phyloP scores from a whole-genome alignment of 35 echinoderm and acorn worm genomes.

The Heliocidaris erythrogramma region DNA sequence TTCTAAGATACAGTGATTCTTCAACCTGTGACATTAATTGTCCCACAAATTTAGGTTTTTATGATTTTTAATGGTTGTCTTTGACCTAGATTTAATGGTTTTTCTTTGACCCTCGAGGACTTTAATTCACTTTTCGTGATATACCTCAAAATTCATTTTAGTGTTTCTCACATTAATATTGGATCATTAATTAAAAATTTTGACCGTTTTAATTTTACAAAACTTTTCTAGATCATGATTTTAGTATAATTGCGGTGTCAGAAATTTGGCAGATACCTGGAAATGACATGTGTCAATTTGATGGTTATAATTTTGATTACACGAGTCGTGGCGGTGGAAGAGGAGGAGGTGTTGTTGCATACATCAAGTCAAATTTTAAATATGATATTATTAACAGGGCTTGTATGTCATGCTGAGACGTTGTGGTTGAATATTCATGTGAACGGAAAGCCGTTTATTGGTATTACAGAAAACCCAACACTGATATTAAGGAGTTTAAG shows the following conservation, averaged over 20 bases:
- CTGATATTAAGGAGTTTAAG: background rate
- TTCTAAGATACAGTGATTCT: too few species aligned
- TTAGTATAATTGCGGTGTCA: constrained; percentile 17
- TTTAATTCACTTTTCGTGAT: too few species aligned
- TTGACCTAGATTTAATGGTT: too few species aligned
- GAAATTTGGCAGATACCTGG: constrained; percentile 19
- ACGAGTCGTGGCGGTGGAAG: background rate
- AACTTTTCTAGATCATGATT: background rate
- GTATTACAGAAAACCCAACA: constrained; percentile 15
- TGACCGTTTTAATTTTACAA: background rate
- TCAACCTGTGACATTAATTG: too few species aligned
- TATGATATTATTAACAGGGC: constrained; percentile 8
- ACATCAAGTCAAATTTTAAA: constrained; percentile 2
- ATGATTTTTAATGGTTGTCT: too few species aligned
- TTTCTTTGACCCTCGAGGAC: too few species aligned
- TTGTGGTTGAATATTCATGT: too few species aligned
- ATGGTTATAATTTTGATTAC: constrained; percentile 27
- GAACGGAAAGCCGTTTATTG: background rate
- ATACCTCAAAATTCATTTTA: too few species aligned
- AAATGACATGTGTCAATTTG: background rate
- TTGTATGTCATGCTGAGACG: constrained; percentile 26
- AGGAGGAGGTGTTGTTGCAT: background rate
- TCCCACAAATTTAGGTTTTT: too few species aligned
- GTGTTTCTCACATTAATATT: too few species aligned
- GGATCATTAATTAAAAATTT: too few species aligned